Conservation (phyloP, 1,140 invertebrate genomes). For the Listronotus bonariensis region DNA sequence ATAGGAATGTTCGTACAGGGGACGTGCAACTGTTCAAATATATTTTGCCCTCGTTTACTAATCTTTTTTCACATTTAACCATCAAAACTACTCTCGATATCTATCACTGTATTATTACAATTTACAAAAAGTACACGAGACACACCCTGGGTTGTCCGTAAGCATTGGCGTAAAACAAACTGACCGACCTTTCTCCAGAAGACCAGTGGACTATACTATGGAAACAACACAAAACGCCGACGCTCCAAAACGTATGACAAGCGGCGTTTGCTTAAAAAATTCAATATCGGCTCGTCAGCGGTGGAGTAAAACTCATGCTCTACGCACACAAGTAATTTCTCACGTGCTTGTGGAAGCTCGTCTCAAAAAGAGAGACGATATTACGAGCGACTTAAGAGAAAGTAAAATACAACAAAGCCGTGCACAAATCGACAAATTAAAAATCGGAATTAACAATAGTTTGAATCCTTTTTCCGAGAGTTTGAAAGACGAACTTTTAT, state of each 20-base stretch:
- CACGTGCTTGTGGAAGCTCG: no score
- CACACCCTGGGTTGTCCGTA: constrained; percentile 4
- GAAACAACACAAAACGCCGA: constrained; percentile 41
- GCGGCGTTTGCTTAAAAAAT: constrained; percentile 34
- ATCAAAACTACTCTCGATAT: constrained; percentile 36
- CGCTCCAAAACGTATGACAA: constrained; percentile 31
- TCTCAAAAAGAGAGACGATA: no score
- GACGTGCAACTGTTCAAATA: constrained; percentile 41
- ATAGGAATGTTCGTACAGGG: constrained; percentile 36
- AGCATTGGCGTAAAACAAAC: constrained; percentile 40
- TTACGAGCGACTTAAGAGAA: no score
- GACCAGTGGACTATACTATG: constrained; percentile 43
- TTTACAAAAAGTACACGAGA: not conserved
- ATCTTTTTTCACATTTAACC: constrained; percentile 39
- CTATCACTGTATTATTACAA: constrained; percentile 19
- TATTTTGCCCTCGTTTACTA: constrained; percentile 36
- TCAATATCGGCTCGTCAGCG: constrained; percentile 40
- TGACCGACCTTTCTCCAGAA: constrained; percentile 39
- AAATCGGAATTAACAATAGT: no score
- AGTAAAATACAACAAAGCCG: no score
- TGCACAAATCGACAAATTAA: no score
- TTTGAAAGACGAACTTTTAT: no score
- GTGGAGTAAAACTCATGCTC: constrained; percentile 35
- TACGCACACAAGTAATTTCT: not conserved
- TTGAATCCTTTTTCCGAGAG: no score